phyloP scores from a whole-genome alignment of 2,797 vertebrate genomes.

The Onychomys leucogaster region DNA sequence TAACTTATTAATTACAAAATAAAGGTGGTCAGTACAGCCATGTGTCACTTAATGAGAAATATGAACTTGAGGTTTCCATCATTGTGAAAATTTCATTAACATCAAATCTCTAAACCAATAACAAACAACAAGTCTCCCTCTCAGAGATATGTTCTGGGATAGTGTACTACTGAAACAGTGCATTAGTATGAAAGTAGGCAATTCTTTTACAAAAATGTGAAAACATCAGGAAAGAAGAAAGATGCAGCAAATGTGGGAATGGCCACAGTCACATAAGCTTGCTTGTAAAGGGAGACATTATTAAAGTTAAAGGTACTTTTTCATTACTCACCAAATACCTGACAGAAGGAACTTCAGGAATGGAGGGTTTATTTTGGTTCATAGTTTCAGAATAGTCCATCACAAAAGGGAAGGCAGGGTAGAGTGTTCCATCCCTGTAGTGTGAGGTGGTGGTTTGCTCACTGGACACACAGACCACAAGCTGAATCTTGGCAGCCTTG shows the following conservation, averaged over 20 bases:
- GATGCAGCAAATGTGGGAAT: background rate
- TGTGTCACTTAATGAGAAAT: background rate
- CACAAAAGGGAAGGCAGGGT: background rate
- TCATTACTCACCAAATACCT: background rate
- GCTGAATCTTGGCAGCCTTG: background rate
- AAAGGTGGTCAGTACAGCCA: background rate
- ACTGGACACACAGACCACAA: background rate
- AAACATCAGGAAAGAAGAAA: background rate
- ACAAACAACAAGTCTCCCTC: background rate
- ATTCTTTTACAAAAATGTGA: background rate
- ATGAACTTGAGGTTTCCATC: background rate
- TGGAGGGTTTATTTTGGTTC: background rate
- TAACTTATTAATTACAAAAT: background rate
- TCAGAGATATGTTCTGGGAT: background rate
- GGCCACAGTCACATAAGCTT: background rate
- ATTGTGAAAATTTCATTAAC: background rate
- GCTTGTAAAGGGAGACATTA: background rate
- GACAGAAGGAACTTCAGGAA: background rate
- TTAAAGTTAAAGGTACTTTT: background rate
- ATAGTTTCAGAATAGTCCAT: background rate
- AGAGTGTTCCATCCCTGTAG: background rate
- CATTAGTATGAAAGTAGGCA: background rate
- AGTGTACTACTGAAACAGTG: background rate
- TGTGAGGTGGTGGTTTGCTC: background rate
- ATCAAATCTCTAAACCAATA: background rate